These are phyloP conservation scores for Spialia ferax DNA, from an alignment of 2,888 invertebrate species.

Conservation along the genomic window DNA sequence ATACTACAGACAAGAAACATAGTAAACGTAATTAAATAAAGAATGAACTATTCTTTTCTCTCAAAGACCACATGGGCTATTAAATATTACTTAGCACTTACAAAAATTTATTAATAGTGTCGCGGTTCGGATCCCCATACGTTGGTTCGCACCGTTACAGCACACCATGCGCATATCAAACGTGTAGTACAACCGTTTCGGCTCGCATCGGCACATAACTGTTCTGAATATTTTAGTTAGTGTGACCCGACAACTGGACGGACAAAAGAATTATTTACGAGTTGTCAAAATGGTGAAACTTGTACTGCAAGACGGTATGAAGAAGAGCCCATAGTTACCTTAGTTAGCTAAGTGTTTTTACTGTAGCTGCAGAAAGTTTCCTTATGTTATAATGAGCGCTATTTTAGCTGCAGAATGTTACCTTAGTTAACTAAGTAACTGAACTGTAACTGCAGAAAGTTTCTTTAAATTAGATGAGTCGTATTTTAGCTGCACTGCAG, in stretches of 20 bases:
- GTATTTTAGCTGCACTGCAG: too few relatives aligned
- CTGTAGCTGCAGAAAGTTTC: too few relatives aligned
- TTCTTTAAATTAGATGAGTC: too few relatives aligned
- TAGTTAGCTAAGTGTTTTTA: too few relatives aligned
- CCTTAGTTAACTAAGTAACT: too few relatives aligned
- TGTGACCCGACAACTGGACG: constrained; percentile 24
- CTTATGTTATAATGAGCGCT: too few relatives aligned
- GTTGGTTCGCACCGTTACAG: constrained; percentile 63
- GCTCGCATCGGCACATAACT: constrained; percentile 45
- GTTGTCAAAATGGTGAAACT: not conserved
- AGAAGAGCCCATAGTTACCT: too few relatives aligned
- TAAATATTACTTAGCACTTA: not conserved
- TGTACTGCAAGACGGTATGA: not conserved
- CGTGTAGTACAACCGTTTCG: constrained; percentile 44
- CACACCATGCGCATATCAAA: constrained; percentile 58
- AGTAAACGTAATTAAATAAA: too few relatives aligned
- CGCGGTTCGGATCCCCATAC: constrained; percentile 39
- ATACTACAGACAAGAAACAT: too few relatives aligned
- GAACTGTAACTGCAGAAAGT: too few relatives aligned
- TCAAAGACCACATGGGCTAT: not conserved
- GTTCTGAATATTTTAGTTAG: constrained; percentile 43
- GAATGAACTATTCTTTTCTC: too few relatives aligned
- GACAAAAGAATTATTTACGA: constrained; percentile 35
- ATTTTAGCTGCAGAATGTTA: too few relatives aligned
- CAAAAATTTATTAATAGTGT: constrained; percentile 27